Base-by-base conservation (phyloP, 2,113 vertebrate species). In the Apaloderma vittatum region DNA sequence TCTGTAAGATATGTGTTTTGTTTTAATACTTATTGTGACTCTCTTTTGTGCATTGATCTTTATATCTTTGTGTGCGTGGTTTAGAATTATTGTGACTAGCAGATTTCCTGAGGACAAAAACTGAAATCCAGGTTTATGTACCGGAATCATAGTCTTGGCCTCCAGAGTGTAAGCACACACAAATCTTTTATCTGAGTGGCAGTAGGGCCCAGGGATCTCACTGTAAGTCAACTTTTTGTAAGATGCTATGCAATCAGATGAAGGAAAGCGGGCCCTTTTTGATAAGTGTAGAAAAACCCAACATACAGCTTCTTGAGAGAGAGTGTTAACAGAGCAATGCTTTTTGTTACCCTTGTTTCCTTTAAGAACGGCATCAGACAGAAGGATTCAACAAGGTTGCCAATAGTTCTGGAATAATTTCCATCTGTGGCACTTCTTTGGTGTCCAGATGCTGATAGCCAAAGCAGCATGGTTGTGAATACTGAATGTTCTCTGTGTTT, bases 1-100 rank as follows among this genome's bases (percentile, higher is more conserved):
- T 89, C 83, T 96, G 73, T 92, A 95, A 90, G 86, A 94, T 83
- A 26, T 49, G 73, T 96, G 86, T 93, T 94, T 93, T 92, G 70
- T 86, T 94, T 94, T 95, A 93, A 89, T 91, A 73, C 66, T 89
- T 96, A 91, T 3, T 91, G 78, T 45, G 88, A 87, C 76, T 94
- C 83, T 94, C 88, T 95, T 96, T 72, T 89, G 80, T 96, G 88
- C 76, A 95, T 87, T 94, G 92, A 94, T 96, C 83, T 97, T 93
- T 92, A 10, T 80, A 74, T 76, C 82, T 90, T 77, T 85, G 37
- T 1, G 23, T 72, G 46, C 70, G n/a, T 24, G 32, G 30, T 89
- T 87, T 78, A 61, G 88, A 93, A 86, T 88, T 88, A 95, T 45
- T 88, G 90, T 34, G 86, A 91, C 82, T 78, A 84, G 86, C 62